A percentile compares a stretch with the other conserved stretches of the same genome.
These are phyloP conservation scores for Penelope pileata DNA, from an alignment of 2,113 vertebrate species.

Conservation along the genomic window DNA sequence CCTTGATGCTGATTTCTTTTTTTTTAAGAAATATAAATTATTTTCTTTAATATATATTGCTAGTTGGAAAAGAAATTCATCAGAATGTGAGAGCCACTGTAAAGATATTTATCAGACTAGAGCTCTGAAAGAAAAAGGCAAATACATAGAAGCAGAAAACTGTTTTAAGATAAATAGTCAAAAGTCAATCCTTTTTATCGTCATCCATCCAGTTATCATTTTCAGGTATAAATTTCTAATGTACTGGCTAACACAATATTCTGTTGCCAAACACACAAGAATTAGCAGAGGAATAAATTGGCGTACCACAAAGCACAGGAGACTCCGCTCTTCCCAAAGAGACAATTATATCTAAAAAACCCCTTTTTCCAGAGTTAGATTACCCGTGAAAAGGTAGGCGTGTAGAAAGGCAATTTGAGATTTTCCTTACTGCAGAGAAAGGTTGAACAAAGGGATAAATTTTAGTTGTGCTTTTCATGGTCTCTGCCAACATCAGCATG, in stretches of 20 bases:
- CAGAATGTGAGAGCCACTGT: neutral
- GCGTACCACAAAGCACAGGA: neutral
- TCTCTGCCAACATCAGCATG: neutral
- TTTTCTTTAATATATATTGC: neutral
- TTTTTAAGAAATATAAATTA: too few species aligned
- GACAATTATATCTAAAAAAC: neutral
- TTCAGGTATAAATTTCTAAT: neutral
- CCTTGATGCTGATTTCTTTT: neutral
- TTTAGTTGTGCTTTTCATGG: neutral
- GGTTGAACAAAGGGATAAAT: neutral
- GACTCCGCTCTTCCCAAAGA: neutral
- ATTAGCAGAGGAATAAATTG: constrained; percentile 8
- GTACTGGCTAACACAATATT: neutral
- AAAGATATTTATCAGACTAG: neutral
- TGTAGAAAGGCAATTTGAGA: neutral
- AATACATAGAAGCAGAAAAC: constrained; percentile 4
- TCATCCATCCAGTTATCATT: neutral
- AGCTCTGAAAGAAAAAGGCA: neutral
- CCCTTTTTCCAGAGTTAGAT: neutral
- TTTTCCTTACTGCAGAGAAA: neutral
- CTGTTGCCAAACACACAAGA: neutral
- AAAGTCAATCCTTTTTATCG: neutral
- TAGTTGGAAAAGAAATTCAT: neutral
- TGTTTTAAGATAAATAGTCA: neutral
- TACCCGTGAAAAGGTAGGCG: neutral